Evolutionary conservation across 2,113 vertebrate genomes (phyloP).

Genomic region (Pseudorhombus dupliciocellatus): DNA sequence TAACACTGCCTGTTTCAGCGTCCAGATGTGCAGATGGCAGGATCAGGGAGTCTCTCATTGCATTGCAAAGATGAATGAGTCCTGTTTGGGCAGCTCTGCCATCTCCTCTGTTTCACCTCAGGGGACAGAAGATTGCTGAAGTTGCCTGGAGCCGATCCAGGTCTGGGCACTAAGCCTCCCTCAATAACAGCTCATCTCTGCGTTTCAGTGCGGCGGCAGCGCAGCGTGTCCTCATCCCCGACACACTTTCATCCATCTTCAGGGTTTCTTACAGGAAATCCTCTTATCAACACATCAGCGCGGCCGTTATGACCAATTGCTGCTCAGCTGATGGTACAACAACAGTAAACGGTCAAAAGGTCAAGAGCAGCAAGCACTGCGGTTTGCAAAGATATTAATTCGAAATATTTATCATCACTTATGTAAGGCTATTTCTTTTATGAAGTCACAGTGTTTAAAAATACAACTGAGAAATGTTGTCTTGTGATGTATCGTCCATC

Average conservation of each 20-base stretch:
- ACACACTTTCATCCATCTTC: constrained; percentile 24
- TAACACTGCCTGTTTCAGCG: constrained; percentile 19
- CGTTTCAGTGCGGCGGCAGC: constrained; percentile 22
- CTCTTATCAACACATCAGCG: constrained; percentile 16
- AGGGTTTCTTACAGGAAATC: constrained; percentile 31
- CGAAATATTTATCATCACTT: constrained; percentile 1
- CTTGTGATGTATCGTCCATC: not conserved
- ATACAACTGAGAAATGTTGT: not conserved
- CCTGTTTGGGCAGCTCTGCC: constrained; percentile 46
- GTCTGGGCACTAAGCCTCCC: constrained; percentile 38
- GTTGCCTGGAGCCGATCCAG: constrained; percentile 69
- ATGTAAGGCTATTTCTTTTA: not conserved
- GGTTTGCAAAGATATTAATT: not conserved
- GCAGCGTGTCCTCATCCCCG: constrained; percentile 3
- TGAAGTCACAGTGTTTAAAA: constrained; percentile 10
- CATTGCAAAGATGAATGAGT: constrained; percentile 69
- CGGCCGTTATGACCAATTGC: not conserved
- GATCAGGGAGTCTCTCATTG: constrained; percentile 51
- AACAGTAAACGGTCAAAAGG: not conserved
- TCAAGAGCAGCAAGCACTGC: not conserved
- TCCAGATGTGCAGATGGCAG: constrained; percentile 63
- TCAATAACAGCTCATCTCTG: constrained; percentile 11
- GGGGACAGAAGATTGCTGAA: constrained; percentile 59
- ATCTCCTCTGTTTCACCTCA: constrained; percentile 45
- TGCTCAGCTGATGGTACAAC: not conserved